Conservation (phyloP, 2,888 invertebrate genomes). For the Hirtodrosophila cameraria region DNA sequence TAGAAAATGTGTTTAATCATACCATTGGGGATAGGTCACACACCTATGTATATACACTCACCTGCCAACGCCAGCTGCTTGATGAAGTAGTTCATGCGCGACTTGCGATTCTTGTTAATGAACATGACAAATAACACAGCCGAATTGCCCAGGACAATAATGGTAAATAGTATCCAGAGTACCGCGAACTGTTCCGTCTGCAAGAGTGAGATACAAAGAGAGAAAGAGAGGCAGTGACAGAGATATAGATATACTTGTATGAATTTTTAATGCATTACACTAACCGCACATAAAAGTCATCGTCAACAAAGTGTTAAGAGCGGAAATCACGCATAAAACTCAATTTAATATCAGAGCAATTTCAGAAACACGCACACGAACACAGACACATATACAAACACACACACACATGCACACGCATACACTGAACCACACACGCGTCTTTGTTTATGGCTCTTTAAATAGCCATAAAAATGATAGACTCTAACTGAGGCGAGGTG, state of each 20-base stretch:
- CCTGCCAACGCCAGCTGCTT: slow-evolving; percentile 96
- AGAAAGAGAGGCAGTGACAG: slow-evolving; percentile 9
- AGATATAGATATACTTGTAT: slow-evolving; percentile 4
- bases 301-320: slow-evolving; percentile 71
- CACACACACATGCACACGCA: not conserved
- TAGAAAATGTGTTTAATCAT: not conserved
- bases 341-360: slow-evolving; percentile 67
- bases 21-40: not conserved
- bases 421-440: slow-evolving; percentile 28
- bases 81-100: slow-evolving; percentile 97
- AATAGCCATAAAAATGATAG: slow-evolving; percentile 74
- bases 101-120: slow-evolving; percentile 93
- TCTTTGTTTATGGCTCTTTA: slow-evolving; percentile 64
- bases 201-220: slow-evolving; percentile 9
- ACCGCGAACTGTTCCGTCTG: slow-evolving; percentile 95
- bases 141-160: slow-evolving; percentile 94
- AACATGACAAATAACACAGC: slow-evolving; percentile 94
- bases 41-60: slow-evolving; percentile 84
- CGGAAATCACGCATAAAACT: slow-evolving; percentile 77
- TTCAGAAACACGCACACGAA: slow-evolving; percentile 26
- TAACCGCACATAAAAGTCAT: slow-evolving; percentile 57
- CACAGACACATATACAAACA: slow-evolving; percentile 11
- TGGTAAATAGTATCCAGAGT: slow-evolving; percentile 92
- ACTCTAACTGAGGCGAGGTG: slow-evolving; percentile 40
- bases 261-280: slow-evolving; percentile 45